Conservation (phyloP, 1,140 invertebrate genomes). For the Hormaphis cornu region DNA sequence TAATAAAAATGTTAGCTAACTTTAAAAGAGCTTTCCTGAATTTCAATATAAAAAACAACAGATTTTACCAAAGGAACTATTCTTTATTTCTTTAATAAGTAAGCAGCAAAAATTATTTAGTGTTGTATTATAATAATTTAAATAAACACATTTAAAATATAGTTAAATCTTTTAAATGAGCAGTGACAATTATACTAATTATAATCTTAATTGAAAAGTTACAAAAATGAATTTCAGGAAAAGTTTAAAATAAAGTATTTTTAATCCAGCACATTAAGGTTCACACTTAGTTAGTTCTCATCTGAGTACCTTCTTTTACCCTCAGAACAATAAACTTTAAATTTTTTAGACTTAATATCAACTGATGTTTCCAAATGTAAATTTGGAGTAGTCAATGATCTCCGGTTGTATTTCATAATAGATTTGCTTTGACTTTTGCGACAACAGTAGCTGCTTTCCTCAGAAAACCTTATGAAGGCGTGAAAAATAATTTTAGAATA, state of each 20-base stretch:
- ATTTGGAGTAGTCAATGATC: slow-evolving; percentile 27
- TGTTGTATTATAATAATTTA: neutral
- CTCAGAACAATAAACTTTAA: slow-evolving; percentile 24
- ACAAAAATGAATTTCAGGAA: slow-evolving; percentile 21
- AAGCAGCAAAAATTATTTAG: neutral
- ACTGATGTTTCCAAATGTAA: slow-evolving; percentile 19
- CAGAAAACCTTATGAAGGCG: slow-evolving; percentile 13
- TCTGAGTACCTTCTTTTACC: slow-evolving; percentile 17
- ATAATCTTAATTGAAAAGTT: too few relatives aligned
- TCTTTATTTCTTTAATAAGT: too few relatives aligned
- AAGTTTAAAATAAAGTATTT: neutral
- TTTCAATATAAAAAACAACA: neutral
- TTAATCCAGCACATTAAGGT: neutral
- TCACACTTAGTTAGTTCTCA: slow-evolving; percentile 19
- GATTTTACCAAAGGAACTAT: neutral
- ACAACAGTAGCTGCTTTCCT: slow-evolving; percentile 27
- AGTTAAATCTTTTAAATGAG: too few relatives aligned
- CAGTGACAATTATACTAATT: too few relatives aligned
- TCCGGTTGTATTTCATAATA: slow-evolving; percentile 20
- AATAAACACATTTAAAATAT: neutral
- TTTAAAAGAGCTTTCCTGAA: neutral
- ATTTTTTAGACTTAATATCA: slow-evolving; percentile 24
- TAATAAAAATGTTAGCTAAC: neutral
- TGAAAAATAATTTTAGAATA: neutral
- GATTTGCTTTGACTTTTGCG: slow-evolving; percentile 23